Evolutionary conservation across 2,113 vertebrate genomes (phyloP).

Genomic region (Deroptyus accipitrinus): DNA sequence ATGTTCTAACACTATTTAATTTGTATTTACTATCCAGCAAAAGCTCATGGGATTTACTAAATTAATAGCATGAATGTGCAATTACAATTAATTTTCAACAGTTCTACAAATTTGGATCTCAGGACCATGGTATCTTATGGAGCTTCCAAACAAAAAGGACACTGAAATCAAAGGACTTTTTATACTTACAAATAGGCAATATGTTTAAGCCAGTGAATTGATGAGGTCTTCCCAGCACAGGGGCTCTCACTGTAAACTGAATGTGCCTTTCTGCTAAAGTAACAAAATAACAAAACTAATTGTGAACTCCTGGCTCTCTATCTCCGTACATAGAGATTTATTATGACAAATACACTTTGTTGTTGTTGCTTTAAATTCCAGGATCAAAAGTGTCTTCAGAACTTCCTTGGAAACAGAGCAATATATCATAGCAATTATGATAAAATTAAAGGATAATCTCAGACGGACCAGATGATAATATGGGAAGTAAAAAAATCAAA

Average conservation of each 20-base stretch:
- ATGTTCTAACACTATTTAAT: accelerated
- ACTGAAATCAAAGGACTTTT: neutral
- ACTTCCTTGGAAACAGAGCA: neutral
- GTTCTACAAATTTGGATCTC: neutral
- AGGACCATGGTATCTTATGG: neutral
- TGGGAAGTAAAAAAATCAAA: neutral
- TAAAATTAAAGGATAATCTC: neutral
- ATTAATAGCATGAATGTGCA: neutral
- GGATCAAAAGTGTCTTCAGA: neutral
- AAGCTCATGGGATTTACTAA: neutral
- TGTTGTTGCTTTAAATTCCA: neutral
- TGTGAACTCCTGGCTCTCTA: neutral
- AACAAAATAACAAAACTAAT: neutral
- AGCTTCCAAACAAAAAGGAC: neutral
- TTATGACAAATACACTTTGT: neutral
- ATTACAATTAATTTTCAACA: neutral
- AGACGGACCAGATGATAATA: neutral
- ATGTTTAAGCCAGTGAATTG: neutral
- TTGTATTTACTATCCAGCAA: neutral
- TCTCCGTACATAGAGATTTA: neutral
- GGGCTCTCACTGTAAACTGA: neutral
- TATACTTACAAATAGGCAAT: neutral
- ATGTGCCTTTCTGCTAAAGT: neutral
- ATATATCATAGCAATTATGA: neutral
- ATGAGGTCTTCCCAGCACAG: neutral